Conservation (phyloP, 2,113 vertebrate species). For the Seriola aureovittata region DNA sequence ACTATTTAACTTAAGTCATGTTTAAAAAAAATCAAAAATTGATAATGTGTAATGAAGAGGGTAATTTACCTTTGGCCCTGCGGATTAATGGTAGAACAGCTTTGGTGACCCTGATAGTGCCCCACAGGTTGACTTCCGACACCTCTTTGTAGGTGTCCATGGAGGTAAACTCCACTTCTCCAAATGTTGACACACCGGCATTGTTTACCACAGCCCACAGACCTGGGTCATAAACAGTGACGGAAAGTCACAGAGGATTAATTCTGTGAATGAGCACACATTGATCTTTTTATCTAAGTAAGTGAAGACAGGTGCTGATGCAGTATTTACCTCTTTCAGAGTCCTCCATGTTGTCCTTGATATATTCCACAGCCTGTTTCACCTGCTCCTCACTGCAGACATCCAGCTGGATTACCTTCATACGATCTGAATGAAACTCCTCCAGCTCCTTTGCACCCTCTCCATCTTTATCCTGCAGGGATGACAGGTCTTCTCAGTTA, state of each 20-base stretch:
- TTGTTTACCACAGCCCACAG: constrained; percentile 94
- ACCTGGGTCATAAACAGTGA: constrained; percentile 75
- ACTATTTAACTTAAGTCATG: neutral
- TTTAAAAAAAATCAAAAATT: neutral
- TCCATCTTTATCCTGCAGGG: constrained; percentile 83
- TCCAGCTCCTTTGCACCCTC: constrained; percentile 84
- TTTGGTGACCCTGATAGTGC: constrained; percentile 91
- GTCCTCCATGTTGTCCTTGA: constrained; percentile 82
- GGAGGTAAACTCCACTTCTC: constrained; percentile 91
- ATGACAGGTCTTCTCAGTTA: neutral
- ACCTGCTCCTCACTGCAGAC: constrained; percentile 91
- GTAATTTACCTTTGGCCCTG: constrained; percentile 85
- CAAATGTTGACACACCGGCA: constrained; percentile 87
- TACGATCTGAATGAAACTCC: constrained; percentile 83
- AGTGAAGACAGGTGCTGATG: neutral
- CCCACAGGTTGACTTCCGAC: constrained; percentile 91
- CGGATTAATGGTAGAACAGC: constrained; percentile 89
- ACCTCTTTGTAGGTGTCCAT: constrained; percentile 88
- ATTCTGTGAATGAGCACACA: neutral
- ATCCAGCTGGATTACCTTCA: constrained; percentile 91
- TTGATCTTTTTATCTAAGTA: neutral
- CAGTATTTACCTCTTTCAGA: constrained; percentile 81
- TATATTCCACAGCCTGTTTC: constrained; percentile 80
- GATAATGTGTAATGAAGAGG: neutral
- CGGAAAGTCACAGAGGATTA: neutral